Evolutionary conservation across 2,113 vertebrate species (phyloP), one percentile per base, ranked within the genome.

Genomic region (Mystacornis crossleyi): DNA sequence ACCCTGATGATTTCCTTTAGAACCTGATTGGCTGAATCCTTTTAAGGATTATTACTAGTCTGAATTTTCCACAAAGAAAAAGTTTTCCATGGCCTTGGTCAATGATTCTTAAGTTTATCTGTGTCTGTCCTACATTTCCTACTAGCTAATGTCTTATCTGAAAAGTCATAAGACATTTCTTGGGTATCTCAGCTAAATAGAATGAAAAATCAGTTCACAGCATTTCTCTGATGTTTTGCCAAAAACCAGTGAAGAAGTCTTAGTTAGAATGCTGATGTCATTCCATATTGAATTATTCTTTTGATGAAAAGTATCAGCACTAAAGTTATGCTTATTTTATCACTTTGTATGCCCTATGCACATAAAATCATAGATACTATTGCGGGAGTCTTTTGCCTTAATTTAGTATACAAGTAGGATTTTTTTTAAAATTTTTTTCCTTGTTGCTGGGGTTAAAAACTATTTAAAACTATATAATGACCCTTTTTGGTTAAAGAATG

Each of bases 141-240:
- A 8, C 58, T 62, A 73, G 20, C 24, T 73, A 75, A 65, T 50
- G 9, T 36, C 34, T 85, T 47, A 51, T 60, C 10, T 38, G 47
- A 70, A 40, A 50, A 86, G 33, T 70, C 18, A 34, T 42, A 42
- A 86, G 40, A 65, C 2, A 3, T 51, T 74, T 84, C 48, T 81
- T 81, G 54, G 8, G 20, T 8, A 62, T 6, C 29, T 77, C 33
- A 43, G 31, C 38, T 66, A 50, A 69, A 78, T 19, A 42, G n/a
- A 85, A 50, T 17, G 43, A 88, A 94, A 85, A 92, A 82, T 73
- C 14, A n/a, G 14, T 90, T 92, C 74, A 40, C 29, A 73, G 28
- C 3, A 26, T 88, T 83, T 92, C 85, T 96, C 90, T 96, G 66
- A 93, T 92, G 55, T 83, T 88, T 94, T 90, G 43, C 64, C 60